These are phyloP conservation scores for Abramis brama DNA, from an alignment of 2,113 vertebrate species.

Conservation along the genomic window DNA sequence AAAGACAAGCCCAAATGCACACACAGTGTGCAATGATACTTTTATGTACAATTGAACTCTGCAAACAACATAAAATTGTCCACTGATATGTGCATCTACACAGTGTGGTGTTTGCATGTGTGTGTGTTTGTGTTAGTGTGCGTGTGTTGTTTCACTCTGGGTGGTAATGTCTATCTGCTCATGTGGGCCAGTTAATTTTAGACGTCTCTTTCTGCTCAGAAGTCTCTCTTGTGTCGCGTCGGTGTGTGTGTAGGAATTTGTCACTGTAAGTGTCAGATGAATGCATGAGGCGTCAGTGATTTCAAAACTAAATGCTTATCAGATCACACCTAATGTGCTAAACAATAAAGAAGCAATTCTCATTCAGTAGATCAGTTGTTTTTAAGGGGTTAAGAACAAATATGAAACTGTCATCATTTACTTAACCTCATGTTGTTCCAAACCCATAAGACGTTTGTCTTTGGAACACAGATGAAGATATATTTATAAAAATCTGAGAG, in stretches of 20 bases:
- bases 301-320: slow-evolving; percentile 7
- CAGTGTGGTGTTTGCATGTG: slow-evolving; percentile 46
- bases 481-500: not conserved
- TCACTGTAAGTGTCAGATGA: slow-evolving; percentile 32
- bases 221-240: not conserved
- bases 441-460: not conserved
- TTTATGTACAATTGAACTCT: no score
- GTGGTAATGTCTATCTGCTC: slow-evolving; percentile 53
- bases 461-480: not conserved
- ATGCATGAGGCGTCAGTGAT: slow-evolving; percentile 10
- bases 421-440: not conserved
- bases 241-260: slow-evolving; percentile 14
- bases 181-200: slow-evolving; percentile 46
- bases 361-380: no score
- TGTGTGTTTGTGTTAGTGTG: slow-evolving; percentile 37
- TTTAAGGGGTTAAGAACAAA: no score
- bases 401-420: no score
- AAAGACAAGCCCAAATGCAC: not conserved
- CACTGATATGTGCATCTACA: not conserved
- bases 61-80: not conserved
- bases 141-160: slow-evolving; percentile 56
- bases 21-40: not conserved
- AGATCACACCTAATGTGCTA: not conserved
- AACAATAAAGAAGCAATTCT: not conserved
- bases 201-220: slow-evolving; percentile 24